Evolutionary conservation across 2,113 vertebrate species (phyloP).

Genomic region (Aepyceros melampus): DNA sequence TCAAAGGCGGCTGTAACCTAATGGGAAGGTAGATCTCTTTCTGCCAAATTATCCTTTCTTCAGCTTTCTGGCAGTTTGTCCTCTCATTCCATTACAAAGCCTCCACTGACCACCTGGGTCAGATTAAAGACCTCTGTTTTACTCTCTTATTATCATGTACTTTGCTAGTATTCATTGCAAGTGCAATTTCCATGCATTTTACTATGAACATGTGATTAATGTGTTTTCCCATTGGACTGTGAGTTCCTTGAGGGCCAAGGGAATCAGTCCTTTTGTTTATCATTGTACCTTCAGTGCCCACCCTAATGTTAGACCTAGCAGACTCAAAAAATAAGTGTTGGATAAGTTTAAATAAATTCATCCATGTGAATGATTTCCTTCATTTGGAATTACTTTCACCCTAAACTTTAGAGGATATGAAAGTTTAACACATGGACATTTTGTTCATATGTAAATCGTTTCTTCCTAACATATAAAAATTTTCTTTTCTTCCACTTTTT

Average conservation of each 20-base stretch:
- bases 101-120: background rate
- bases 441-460: background rate
- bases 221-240: background rate
- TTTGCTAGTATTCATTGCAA: background rate
- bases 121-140: background rate
- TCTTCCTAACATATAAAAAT: background rate
- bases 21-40: background rate
- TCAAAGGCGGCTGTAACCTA: background rate
- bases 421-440: background rate
- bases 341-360: background rate
- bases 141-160: background rate
- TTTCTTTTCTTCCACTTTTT: background rate
- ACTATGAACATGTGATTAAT: background rate
- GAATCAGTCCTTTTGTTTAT: background rate
- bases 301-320: background rate
- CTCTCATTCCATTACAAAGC: background rate
- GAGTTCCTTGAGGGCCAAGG: background rate
- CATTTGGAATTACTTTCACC: background rate
- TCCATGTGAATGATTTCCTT: background rate
- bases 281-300: background rate
- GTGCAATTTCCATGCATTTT: background rate
- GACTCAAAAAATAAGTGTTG: background rate
- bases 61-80: background rate
- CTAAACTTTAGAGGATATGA: background rate
- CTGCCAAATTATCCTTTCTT: background rate